Percentiles rank a stretch among this genome's conserved stretches.
Conservation (phyloP, 1,140 invertebrate species). For the Diplogasteroides magnus region DNA sequence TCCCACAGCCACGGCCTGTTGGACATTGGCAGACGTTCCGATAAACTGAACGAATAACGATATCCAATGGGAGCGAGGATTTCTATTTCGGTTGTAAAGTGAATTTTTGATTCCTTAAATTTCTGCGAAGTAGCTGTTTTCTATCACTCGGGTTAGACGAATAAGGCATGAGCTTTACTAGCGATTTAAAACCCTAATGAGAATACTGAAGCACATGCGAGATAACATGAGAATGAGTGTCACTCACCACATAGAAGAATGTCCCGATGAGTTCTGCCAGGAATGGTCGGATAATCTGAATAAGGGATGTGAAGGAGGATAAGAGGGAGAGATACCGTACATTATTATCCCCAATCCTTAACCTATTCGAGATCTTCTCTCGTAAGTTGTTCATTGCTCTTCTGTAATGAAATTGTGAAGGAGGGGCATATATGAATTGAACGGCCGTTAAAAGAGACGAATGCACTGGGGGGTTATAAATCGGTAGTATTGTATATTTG, state of each 20-base stretch:
- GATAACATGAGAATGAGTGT: too few relatives aligned
- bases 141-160: background rate
- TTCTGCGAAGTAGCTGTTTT: background rate
- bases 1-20: conserved; percentile 27
- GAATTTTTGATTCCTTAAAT: conserved; percentile 10
- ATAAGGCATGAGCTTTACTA: conserved; percentile 43
- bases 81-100: too few relatives aligned
- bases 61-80: too few relatives aligned
- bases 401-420: too few relatives aligned
- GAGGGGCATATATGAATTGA: too few relatives aligned
- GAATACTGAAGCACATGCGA: too few relatives aligned
- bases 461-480: too few relatives aligned
- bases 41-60: conserved; percentile 52
- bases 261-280: conserved; percentile 61
- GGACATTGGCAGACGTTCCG: conserved; percentile 48
- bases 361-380: conserved; percentile 16
- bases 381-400: conserved; percentile 22
- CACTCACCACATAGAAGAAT: conserved; percentile 61
- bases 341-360: conserved; percentile 21
- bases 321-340: too few relatives aligned
- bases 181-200: too few relatives aligned
- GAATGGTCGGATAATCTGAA: conserved; percentile 54
- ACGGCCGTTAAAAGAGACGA: too few relatives aligned
- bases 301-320: too few relatives aligned
- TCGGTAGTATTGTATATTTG: too few relatives aligned